phyloP scores from a whole-genome alignment of 2,888 invertebrate species.

The Bugulina stolonifera region DNA sequence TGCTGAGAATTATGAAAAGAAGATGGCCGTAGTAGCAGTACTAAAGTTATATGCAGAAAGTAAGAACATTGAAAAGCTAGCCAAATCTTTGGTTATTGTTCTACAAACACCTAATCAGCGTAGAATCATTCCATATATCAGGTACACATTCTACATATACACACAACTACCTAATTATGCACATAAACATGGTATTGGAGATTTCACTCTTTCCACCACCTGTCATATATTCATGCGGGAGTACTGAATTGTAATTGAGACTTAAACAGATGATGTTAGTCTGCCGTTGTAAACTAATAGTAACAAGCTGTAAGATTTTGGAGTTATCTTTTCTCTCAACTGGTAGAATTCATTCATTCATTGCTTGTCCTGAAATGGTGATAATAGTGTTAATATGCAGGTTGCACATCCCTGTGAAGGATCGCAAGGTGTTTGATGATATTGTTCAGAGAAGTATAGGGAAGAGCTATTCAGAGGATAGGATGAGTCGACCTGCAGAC shows the following conservation, averaged over 20 bases:
- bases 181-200: too few species aligned
- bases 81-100: slow-evolving; percentile 36
- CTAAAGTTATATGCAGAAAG: slow-evolving; percentile 50
- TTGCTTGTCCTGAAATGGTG: not conserved
- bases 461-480: slow-evolving; percentile 22
- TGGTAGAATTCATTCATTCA: too few species aligned
- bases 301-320: too few species aligned
- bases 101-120: slow-evolving; percentile 38
- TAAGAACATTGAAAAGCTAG: slow-evolving; percentile 42
- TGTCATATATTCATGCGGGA: too few species aligned
- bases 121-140: slow-evolving; percentile 38
- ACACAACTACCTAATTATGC: too few species aligned
- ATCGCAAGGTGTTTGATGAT: not conserved
- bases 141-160: slow-evolving; percentile 34
- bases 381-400: not conserved
- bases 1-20: slow-evolving; percentile 42
- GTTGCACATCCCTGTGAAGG: slow-evolving; percentile 11
- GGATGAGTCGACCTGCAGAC: not conserved
- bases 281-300: too few species aligned
- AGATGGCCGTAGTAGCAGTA: slow-evolving; percentile 46
- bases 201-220: too few species aligned
- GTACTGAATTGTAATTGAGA: too few species aligned
- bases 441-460: slow-evolving; percentile 16
- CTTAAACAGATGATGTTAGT: too few species aligned
- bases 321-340: too few species aligned